Conservation (phyloP, 2,113 vertebrate species). For the Morphnarchus princeps region DNA sequence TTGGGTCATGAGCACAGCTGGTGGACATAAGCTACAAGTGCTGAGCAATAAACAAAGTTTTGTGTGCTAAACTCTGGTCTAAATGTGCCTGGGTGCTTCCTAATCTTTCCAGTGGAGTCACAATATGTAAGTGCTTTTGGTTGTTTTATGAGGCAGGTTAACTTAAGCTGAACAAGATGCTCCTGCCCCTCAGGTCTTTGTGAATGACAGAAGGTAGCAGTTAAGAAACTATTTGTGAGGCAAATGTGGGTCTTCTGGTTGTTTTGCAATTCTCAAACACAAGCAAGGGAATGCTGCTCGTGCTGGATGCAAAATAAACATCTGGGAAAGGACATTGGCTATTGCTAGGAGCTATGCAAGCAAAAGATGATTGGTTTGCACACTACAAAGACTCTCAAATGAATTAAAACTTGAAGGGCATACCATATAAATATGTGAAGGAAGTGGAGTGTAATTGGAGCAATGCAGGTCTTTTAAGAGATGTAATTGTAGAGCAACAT, state of each 20-base stretch:
- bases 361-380: background rate
- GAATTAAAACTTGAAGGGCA: background rate
- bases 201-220: background rate
- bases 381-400: background rate
- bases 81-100: background rate
- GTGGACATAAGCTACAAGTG: background rate
- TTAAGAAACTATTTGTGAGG: background rate
- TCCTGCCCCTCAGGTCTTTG: background rate
- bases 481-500: background rate
- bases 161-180: background rate
- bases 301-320: background rate
- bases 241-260: background rate
- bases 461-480: background rate
- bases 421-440: background rate
- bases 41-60: background rate
- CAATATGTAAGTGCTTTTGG: background rate
- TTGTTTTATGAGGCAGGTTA: background rate
- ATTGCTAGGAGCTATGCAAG: background rate
- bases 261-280: background rate
- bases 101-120: background rate
- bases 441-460: background rate
- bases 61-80: background rate
- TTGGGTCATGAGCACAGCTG: background rate
- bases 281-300: background rate
- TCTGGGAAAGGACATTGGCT: background rate